phyloP scores from a whole-genome alignment of 2,113 vertebrate species.

The Silurus meridionalis region DNA sequence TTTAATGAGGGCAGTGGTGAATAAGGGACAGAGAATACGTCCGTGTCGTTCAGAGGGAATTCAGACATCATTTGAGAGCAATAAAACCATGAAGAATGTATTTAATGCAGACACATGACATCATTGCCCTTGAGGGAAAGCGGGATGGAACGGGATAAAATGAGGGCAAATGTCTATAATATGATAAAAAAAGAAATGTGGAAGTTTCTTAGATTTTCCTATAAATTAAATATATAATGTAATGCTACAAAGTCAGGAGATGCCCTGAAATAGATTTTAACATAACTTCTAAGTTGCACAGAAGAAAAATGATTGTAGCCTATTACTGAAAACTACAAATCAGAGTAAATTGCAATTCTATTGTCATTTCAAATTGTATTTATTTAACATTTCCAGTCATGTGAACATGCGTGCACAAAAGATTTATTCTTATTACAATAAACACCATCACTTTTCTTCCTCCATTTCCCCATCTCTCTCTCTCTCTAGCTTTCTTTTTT shows the following conservation, averaged over 20 bases:
- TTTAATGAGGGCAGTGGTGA: slow-evolving; percentile 54
- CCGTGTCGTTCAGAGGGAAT: slow-evolving; percentile 40
- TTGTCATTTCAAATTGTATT: not conserved
- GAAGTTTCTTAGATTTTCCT: not conserved
- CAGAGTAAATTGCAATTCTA: not conserved
- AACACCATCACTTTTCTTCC: not conserved
- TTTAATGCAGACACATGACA: slow-evolving; percentile 52
- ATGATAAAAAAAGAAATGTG: slow-evolving; percentile 26
- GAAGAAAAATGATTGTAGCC: not conserved
- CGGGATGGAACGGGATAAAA: slow-evolving; percentile 1
- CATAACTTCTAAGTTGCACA: not conserved
- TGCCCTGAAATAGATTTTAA: not conserved
- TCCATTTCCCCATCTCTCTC: not conserved
- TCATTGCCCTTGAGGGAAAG: slow-evolving; percentile 37
- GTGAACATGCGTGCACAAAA: not conserved
- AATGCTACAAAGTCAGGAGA: not conserved
- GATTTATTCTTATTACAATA: not conserved
- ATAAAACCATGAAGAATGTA: slow-evolving; percentile 41
- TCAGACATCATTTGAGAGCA: slow-evolving; percentile 38
- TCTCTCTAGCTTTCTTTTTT: not conserved
- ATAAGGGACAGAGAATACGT: slow-evolving; percentile 51
- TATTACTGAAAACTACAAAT: not conserved
- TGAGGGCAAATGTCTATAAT: not conserved
- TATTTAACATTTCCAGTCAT: not conserved
- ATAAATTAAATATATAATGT: not conserved